phyloP scores from a whole-genome alignment of 2,888 invertebrate genomes.

The Atethmia centrago region DNA sequence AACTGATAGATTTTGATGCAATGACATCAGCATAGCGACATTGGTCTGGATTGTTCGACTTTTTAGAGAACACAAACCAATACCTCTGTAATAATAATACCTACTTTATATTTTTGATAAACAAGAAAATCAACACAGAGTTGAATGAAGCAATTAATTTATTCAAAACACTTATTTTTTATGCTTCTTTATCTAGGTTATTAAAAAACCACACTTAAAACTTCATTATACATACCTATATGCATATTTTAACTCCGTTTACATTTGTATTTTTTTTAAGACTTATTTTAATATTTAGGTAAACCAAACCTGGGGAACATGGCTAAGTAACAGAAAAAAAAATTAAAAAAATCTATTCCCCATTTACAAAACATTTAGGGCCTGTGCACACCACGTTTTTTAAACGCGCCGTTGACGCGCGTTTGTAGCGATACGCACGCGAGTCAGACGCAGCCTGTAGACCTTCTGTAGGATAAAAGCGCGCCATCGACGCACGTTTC shows the following conservation, averaged over 20 bases:
- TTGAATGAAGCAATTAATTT: not conserved
- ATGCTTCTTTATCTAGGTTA: not conserved
- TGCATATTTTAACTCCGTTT: conserved; percentile 25
- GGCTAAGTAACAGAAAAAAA: too few species aligned
- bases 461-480: too few species aligned
- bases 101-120: not conserved
- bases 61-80: not conserved
- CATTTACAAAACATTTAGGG: too few species aligned
- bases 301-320: too few species aligned
- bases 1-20: not conserved
- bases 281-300: too few species aligned
- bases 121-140: not conserved
- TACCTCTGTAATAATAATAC: not conserved
- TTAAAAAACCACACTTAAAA: conserved; percentile 2
- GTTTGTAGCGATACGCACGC: too few species aligned
- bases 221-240: conserved; percentile 2
- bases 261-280: too few species aligned
- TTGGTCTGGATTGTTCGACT: not conserved
- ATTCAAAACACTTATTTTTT: conserved; percentile 9
- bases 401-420: too few species aligned
- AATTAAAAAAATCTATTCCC: too few species aligned
- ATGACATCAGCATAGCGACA: not conserved
- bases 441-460: too few species aligned
- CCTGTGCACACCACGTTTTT: too few species aligned
- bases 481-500: too few species aligned